Base-by-base conservation (phyloP, 1,140 invertebrate species). In the Zaprionus ghesquierei region DNA sequence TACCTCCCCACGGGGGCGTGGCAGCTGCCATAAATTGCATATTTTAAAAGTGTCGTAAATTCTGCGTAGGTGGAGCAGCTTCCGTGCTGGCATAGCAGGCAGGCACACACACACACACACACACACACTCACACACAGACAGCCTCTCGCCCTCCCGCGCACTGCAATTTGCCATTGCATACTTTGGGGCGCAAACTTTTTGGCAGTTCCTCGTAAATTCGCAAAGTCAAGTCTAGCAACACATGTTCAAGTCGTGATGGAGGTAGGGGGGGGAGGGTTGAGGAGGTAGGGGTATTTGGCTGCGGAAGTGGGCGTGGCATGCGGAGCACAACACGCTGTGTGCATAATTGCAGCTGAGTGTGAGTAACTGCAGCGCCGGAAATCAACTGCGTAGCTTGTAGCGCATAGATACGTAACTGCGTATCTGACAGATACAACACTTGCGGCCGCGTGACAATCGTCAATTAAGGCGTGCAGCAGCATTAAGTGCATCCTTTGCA, bases 31-130 rank as follows among this genome's bases (percentile, higher is more conserved):
- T 85, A 85, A 85, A 85, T 86, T 85, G 77, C 77, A 81, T 77
- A 86, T 85, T 85, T 85, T 85, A 81, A 85, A 86, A 86, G 81
- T 71, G 77, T 65, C 81, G 81, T 85, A 85, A 85, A 85, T 85
- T 86, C 75, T 81, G 81, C 69, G 74, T 85, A 85, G 81, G 81
- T 85, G 77, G 59, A 62, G 51, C 65, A 64, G 66, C 55, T 65
- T 59, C 58, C 69, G 72, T 69, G 79, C 84, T 84, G 76, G 80
- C 73, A 85, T 85, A 49, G 72, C 66, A 77, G 73, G 77, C 69
- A 75, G 56, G 50, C 20, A 23, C 25, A 27, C 35, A 53, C 46
- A 69, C 22, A 49, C 25, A 23, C 50, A 23, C 31, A 35, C 13
- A 55, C 31, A 56, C 15, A 9, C 46, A 38, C 33, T 20, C 25